Evolutionary conservation across 2,113 vertebrate species (phyloP), one percentile per base, ranked within the genome.

Genomic region (Tetrax tetrax): DNA sequence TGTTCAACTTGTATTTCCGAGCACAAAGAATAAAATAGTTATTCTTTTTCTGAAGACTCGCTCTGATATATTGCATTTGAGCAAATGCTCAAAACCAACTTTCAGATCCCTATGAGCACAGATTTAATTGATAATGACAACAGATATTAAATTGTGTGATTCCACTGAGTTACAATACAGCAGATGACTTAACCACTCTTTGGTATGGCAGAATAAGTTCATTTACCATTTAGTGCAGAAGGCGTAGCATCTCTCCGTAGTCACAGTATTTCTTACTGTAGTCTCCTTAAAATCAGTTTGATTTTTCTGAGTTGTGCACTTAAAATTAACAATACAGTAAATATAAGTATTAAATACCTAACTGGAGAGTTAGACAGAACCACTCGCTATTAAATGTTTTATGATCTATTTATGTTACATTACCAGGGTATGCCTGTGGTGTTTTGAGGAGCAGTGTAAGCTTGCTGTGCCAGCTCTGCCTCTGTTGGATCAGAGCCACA

Each of bases 271-370:
- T 77, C 72, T 75, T 80, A 74, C 29, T 33, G n/a, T 70, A 89
- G 31, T 68, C 12, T 87, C 38, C 53, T 63, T 83, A 47, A 89
- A 91, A 88, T 63, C 18, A 85, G 29, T 71, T 92, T 59, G 21
- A 66, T 69, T 78, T 90, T 85, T 94, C 78, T 19, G 41, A 95
- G 70, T 77, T 65, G 24, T 45, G 41, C 71, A 77, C 63, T 92
- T 92, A 82, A 74, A 95, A 92, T 83, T 64, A 93, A 50, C 79
- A 72, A 38, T 84, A 38, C 14, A 89, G 53, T 91, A 82, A 95
- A 87, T 83, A 82, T 91, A 91, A 93, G 71, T 93, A 90, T 85
- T 76, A 93, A 87, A 65, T 77, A 91, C 15, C 63, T 83, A 85
- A 61, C 31, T 5, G 35, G 41, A 79, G 57, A 72, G 61, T 64